Conservation (phyloP, 1,140 invertebrate species). For the Lethocerus indicus region DNA sequence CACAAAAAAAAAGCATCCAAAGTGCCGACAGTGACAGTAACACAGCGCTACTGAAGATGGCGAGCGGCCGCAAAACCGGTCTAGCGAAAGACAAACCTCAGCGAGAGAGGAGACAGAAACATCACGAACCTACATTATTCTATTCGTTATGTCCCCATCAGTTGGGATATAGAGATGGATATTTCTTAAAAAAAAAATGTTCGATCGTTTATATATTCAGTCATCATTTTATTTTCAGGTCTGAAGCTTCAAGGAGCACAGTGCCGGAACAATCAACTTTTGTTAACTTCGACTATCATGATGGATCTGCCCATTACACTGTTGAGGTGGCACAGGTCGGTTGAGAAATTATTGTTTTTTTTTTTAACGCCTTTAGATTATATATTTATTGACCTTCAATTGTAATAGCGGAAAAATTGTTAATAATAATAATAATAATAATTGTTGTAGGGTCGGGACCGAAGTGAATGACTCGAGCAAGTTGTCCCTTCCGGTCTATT, state of each 20-base stretch:
- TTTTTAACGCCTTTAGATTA: not conserved
- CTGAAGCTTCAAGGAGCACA: slow-evolving; percentile 90
- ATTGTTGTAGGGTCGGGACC: slow-evolving; percentile 24
- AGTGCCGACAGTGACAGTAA: no score
- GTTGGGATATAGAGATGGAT: no score
- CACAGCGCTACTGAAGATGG: no score
- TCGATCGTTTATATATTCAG: no score
- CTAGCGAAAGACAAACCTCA: no score
- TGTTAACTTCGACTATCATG: slow-evolving; percentile 86
- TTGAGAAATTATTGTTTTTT: slow-evolving; percentile 10
- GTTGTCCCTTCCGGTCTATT: slow-evolving; percentile 87
- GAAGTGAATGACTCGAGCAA: slow-evolving; percentile 37
- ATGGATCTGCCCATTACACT: slow-evolving; percentile 78
- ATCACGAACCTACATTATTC: no score
- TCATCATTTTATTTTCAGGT: slow-evolving; percentile 34
- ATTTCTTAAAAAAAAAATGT: no score
- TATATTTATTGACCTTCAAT: not conserved
- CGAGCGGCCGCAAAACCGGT: no score
- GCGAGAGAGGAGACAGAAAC: no score
- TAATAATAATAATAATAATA: not conserved
- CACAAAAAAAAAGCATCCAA: no score
- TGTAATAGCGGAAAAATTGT: not conserved
- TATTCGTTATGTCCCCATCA: no score
- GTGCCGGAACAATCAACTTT: slow-evolving; percentile 75
- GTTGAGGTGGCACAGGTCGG: slow-evolving; percentile 68